Evolutionary conservation across 2,888 invertebrate species (phyloP).

Genomic region (Spisula subtruncata): DNA sequence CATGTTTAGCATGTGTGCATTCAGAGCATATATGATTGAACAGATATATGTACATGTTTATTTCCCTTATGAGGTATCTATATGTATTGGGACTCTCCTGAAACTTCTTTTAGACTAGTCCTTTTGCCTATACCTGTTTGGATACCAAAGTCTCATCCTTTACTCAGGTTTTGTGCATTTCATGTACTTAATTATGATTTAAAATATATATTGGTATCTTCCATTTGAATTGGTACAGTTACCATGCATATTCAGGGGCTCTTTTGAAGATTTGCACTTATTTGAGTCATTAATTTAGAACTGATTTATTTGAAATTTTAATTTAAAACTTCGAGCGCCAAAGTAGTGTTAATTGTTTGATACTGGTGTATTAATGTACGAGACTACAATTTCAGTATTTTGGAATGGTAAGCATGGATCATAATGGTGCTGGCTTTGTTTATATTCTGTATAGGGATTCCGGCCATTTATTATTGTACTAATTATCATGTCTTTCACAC

Average conservation of each 20-base stretch:
- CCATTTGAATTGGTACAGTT: too few relatives aligned
- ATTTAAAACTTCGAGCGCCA: not conserved
- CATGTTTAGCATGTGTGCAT: conserved; percentile 45
- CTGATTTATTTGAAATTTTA: not conserved
- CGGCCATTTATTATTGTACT: conserved; percentile 28
- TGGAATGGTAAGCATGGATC: conserved; percentile 62
- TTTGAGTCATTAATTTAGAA: not conserved
- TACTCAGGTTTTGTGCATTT: too few relatives aligned
- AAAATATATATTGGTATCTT: too few relatives aligned
- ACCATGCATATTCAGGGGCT: too few relatives aligned
- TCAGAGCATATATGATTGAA: conserved; percentile 35
- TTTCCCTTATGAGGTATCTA: too few relatives aligned
- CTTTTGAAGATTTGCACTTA: not conserved
- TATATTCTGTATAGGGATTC: conserved; percentile 7
- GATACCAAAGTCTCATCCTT: too few relatives aligned
- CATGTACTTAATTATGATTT: too few relatives aligned
- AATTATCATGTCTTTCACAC: too few relatives aligned
- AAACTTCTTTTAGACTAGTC: too few relatives aligned
- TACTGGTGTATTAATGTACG: not conserved
- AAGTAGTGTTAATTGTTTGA: not conserved
- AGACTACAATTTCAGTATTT: conserved; percentile 62
- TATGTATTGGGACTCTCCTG: too few relatives aligned
- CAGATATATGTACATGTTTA: not conserved
- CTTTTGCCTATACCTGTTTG: too few relatives aligned
- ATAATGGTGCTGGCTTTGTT: conserved; percentile 35